phyloP scores from a whole-genome alignment of 2,888 invertebrate species.

The Phyllotreta striolata region DNA sequence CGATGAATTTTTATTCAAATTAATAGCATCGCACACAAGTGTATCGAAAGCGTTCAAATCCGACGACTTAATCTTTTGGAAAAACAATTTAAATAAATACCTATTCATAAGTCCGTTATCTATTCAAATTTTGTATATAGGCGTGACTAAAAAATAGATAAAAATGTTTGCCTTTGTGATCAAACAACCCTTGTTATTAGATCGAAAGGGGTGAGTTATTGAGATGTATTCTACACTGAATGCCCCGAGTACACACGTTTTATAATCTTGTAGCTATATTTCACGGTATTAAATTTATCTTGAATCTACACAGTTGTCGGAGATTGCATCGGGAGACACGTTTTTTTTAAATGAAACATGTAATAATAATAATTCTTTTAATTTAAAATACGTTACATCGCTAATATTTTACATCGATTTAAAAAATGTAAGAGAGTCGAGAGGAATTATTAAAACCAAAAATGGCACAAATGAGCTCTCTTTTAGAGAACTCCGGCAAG shows the following conservation, averaged over 20 bases:
- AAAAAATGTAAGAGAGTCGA: constrained; percentile 35
- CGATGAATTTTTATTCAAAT: constrained; percentile 6
- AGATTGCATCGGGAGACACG: neutral
- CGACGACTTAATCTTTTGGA: constrained; percentile 21
- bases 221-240: constrained; percentile 5
- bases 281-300: constrained; percentile 33
- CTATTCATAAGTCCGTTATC: constrained; percentile 30
- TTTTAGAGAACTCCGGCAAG: constrained; percentile 25
- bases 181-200: constrained; percentile 37
- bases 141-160: constrained; percentile 19
- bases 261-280: constrained; percentile 28
- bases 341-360: neutral
- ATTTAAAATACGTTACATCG: constrained; percentile 49
- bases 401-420: constrained; percentile 48
- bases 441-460: constrained; percentile 29
- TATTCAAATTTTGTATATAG: constrained; percentile 32
- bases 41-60: neutral
- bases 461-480: constrained; percentile 30
- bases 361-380: constrained; percentile 12
- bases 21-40: constrained; percentile 19
- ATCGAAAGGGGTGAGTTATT: constrained; percentile 31
- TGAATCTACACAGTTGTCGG: constrained; percentile 20
- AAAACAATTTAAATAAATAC: constrained; percentile 29
- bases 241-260: constrained; percentile 26
- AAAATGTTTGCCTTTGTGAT: constrained; percentile 33